Evolutionary conservation across 1,140 invertebrate genomes (phyloP), one percentile per base, ranked within the genome.

Genomic region (Leptestheria dahalacensis): DNA sequence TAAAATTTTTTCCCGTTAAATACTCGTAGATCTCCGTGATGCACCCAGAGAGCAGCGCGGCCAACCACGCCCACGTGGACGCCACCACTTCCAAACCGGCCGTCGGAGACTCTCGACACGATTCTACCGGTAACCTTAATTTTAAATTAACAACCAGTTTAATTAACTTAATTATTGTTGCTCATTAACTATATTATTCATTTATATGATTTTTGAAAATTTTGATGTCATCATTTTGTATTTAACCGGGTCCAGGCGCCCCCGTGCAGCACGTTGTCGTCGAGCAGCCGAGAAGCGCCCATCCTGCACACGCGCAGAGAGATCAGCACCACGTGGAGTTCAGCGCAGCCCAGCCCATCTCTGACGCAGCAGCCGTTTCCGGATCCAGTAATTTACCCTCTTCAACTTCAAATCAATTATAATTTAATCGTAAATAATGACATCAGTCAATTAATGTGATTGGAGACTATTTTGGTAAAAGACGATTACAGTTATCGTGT

Each of bases 271-370:
- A 53, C 12, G 6, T 52, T 48, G 26, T 33, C 18, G 26, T 52
- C 1, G 60, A 63, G 29, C 63, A 65, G 58, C 54, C 62, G 49
- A 64, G 62, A 24, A 55, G 59, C 12, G 54, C 65, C 6, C 53
- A 59, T 41, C 68, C 66, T 3, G 80, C 82, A 57, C 83, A 85
- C 70, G 79, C 79, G 47, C 78, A 77, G 67, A 70, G 79, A 49
- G 75, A 77, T 59, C 72, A 75, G 63, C 82, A 85, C 68, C 73
- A 77, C 57, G 81, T 80, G 12, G 82, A 84, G 65, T 64, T 81
- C 66, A 70, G 73, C 66, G 68, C 72, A 20, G 67, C 73, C 15
- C 72, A 73, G 56, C 68, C 68, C 18, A 63, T 74, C 15, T 72
- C 73, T 56, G 68, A 67, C 20, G 64, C 73, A 15, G 66, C 67